phyloP scores from a whole-genome alignment of 2,888 invertebrate species.

The Drosophila ustulata region DNA sequence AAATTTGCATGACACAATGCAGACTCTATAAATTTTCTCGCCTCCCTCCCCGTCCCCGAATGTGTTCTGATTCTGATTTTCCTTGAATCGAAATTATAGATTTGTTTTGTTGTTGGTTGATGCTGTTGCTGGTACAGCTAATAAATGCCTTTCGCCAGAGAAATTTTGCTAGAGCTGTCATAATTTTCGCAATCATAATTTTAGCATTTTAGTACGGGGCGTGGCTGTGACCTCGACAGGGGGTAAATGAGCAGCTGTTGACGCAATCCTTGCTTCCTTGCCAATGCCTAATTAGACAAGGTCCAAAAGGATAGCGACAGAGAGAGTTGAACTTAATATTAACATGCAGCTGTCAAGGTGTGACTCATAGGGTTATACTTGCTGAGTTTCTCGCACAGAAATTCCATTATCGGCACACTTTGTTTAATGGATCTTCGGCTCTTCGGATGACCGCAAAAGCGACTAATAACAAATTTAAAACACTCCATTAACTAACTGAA shows the following conservation, averaged over 20 bases:
- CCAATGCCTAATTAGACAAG: constrained; percentile 52
- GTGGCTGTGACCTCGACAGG: constrained; percentile 56
- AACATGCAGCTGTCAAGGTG: neutral
- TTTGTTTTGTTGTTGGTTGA: constrained; percentile 53
- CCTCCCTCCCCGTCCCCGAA: constrained; percentile 5
- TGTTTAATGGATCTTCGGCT: constrained; percentile 21
- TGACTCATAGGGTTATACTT: neutral
- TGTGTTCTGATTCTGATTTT: constrained; percentile 20
- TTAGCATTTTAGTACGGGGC: constrained; percentile 63
- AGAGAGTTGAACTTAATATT: neutral
- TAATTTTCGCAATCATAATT: constrained; percentile 77
- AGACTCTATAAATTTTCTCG: constrained; percentile 44
- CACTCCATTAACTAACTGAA: constrained; percentile 63
- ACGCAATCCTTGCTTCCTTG: constrained; percentile 18
- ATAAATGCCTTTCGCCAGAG: constrained; percentile 54
- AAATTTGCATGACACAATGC: constrained; percentile 77
- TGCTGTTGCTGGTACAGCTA: constrained; percentile 30
- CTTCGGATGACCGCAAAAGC: constrained; percentile 17
- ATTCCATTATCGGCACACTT: constrained; percentile 32
- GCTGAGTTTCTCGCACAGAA: neutral
- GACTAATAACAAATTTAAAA: constrained; percentile 55
- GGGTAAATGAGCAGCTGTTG: constrained; percentile 73
- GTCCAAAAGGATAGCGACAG: neutral
- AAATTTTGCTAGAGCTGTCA: constrained; percentile 46
- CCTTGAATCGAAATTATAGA: constrained; percentile 61